phyloP scores from a whole-genome alignment of 2,113 vertebrate genomes.

The Solea senegalensis region DNA sequence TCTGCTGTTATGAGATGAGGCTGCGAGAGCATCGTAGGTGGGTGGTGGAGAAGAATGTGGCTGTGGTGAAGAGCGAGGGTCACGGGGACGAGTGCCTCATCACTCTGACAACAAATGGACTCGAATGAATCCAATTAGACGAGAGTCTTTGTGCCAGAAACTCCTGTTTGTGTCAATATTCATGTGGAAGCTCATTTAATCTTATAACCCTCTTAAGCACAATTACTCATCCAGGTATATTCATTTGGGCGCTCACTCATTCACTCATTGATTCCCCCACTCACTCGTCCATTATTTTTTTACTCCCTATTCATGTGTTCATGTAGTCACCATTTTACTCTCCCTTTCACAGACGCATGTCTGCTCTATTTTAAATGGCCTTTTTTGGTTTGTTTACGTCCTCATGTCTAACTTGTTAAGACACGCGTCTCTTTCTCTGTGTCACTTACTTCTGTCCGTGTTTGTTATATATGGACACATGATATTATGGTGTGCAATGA shows the following conservation, averaged over 20 bases:
- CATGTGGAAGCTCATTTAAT: constrained; percentile 53
- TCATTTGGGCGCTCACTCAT: constrained; percentile 20
- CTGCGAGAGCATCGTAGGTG: constrained; percentile 56
- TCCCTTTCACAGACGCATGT: constrained; percentile 13
- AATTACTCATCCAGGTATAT: constrained; percentile 24
- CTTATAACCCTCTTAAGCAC: constrained; percentile 28
- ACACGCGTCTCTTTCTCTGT: no score
- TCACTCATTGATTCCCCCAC: constrained; percentile 9
- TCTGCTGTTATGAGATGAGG: constrained; percentile 44
- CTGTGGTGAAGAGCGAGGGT: constrained; percentile 54
- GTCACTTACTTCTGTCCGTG: no score
- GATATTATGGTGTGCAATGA: no score
- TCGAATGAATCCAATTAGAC: constrained; percentile 70
- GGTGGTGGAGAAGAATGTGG: constrained; percentile 45
- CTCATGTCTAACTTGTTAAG: no score
- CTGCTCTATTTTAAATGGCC: background rate
- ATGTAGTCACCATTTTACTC: constrained; percentile 3
- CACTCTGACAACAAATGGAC: constrained; percentile 67
- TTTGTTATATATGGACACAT: no score
- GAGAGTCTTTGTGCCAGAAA: constrained; percentile 56
- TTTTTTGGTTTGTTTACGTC: no score
- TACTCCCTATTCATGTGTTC: background rate
- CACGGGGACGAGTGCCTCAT: constrained; percentile 49
- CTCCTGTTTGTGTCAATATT: constrained; percentile 63
- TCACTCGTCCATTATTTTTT: background rate